A percentile compares a stretch with the other conserved stretches of the same genome.
Conservation (phyloP, 1,140 invertebrate genomes). For the Drosophila watanabei region DNA sequence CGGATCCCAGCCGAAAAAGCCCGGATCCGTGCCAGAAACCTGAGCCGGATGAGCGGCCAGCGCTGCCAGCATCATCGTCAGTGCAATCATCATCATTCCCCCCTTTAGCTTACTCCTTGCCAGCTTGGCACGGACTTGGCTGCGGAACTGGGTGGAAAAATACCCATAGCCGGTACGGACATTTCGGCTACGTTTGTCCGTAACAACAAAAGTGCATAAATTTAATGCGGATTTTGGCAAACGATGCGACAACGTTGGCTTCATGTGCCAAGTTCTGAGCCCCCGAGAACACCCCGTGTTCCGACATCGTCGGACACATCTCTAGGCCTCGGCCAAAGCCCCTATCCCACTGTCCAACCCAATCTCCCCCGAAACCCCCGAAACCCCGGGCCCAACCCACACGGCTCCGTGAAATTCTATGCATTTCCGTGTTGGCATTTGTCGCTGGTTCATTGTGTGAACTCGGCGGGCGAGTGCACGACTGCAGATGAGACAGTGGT, state of each 20-base stretch:
- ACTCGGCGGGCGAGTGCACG: constrained; percentile 37
- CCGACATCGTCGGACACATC: constrained; percentile 40
- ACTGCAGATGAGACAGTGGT: constrained; percentile 31
- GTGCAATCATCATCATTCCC: constrained; percentile 61
- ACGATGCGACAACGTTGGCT: constrained; percentile 76
- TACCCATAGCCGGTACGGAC: constrained; percentile 41
- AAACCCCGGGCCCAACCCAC: constrained; percentile 12
- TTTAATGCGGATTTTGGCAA: constrained; percentile 83
- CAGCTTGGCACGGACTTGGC: constrained; percentile 50
- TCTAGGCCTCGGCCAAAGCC: constrained; percentile 36
- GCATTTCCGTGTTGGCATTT: constrained; percentile 82
- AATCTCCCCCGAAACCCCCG: not conserved
- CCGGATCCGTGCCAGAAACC: constrained; percentile 73
- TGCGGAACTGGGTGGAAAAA: constrained; percentile 52
- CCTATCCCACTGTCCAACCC: not conserved
- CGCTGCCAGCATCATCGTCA: constrained; percentile 71
- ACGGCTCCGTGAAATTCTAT: constrained; percentile 71
- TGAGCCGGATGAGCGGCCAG: constrained; percentile 76
- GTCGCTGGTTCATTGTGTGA: constrained; percentile 72
- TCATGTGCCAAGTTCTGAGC: constrained; percentile 69
- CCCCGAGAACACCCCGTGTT: constrained; percentile 25
- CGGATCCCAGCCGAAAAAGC: constrained; percentile 31
- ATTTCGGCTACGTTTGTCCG: constrained; percentile 67
- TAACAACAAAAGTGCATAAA: constrained; percentile 82
- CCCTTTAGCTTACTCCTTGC: not conserved